A percentile compares a stretch with the other conserved stretches of the same genome.
Conservation (phyloP, 2,113 vertebrate species). For the Parus major region DNA sequence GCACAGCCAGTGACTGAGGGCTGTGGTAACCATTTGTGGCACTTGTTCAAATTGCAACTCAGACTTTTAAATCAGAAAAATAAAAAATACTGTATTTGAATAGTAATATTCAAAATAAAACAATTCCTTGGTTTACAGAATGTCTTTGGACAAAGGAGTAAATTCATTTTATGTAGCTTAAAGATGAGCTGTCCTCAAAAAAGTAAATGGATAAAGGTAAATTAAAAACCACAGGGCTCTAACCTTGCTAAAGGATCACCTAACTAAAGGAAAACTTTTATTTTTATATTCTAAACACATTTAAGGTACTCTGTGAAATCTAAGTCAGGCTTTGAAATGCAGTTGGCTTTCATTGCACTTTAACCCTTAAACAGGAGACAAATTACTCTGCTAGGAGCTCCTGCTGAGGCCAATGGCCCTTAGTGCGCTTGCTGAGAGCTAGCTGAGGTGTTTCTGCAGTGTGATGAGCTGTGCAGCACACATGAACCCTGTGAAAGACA, state of each 20-base stretch:
- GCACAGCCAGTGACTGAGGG: background rate
- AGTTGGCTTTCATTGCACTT: background rate
- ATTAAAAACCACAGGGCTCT: background rate
- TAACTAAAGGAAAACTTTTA: background rate
- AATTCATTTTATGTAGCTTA: background rate
- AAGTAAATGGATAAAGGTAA: background rate
- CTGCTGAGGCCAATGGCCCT: background rate
- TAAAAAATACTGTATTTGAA: background rate
- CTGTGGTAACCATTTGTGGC: background rate
- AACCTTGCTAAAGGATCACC: background rate
- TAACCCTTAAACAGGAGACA: background rate
- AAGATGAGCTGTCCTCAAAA: background rate
- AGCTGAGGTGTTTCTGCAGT: background rate
- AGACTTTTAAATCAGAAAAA: background rate
- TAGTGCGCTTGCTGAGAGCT: background rate
- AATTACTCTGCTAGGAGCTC: background rate
- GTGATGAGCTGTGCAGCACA: background rate
- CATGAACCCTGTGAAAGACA: background rate
- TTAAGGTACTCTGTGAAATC: background rate
- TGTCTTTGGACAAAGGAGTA: background rate
- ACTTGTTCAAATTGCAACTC: background rate
- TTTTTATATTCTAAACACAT: background rate
- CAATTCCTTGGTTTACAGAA: background rate
- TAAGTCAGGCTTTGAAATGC: background rate
- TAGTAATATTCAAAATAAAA: background rate